A percentile compares a stretch with the other conserved stretches of the same genome.
Conservation (phyloP, 2,888 invertebrate species). For the Penaeus monodon region DNA sequence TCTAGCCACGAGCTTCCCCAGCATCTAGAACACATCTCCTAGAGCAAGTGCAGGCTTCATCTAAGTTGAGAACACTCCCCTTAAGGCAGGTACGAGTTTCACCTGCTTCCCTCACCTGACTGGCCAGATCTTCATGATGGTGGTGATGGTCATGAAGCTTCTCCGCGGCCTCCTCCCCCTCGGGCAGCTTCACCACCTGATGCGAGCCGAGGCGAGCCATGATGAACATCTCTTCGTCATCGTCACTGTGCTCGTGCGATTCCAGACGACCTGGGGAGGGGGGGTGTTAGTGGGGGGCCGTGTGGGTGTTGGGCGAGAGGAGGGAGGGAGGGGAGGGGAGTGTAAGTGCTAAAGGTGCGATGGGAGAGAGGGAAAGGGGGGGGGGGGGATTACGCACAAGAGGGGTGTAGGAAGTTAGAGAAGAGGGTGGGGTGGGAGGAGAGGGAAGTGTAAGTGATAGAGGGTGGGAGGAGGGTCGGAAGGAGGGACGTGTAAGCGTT, state of each 20-base stretch:
- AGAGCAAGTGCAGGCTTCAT: too few relatives aligned
- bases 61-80: too few relatives aligned
- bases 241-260: constrained; percentile 18
- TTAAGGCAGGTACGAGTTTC: too few relatives aligned
- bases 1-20: too few relatives aligned
- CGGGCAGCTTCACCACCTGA: not conserved
- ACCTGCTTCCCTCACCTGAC: too few relatives aligned
- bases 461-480: too few relatives aligned
- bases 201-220: constrained; percentile 31
- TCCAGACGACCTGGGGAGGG: constrained; percentile 7
- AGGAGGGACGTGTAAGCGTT: too few relatives aligned
- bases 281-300: not conserved
- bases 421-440: not conserved
- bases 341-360: not conserved
- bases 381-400: not conserved
- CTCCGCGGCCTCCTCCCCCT: not conserved
- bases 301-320: not conserved
- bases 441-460: not conserved
- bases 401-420: not conserved
- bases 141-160: too few relatives aligned
- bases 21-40: too few relatives aligned
- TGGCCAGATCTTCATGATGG: too few relatives aligned
- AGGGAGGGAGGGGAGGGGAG: not conserved
- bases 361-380: not conserved
- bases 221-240: constrained; percentile 38